Evolutionary conservation across 2,113 vertebrate genomes (phyloP).

Genomic region (Alligator mississippiensis): DNA sequence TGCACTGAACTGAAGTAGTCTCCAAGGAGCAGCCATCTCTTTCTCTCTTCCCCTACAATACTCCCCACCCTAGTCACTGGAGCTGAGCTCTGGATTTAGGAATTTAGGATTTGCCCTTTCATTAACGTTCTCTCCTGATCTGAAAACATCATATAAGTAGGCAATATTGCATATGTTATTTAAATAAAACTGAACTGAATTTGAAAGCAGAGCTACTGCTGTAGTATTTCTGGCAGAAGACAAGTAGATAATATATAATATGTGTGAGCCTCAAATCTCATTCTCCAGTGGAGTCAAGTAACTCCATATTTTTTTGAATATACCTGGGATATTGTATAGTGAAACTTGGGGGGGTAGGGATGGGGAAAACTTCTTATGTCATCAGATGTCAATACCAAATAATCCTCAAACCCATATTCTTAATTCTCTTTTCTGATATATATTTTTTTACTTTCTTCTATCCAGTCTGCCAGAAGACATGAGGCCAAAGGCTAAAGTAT

Average conservation of each 20-base stretch:
- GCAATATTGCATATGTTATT: background rate
- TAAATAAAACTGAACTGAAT: background rate
- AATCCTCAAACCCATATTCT: background rate
- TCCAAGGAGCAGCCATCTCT: background rate
- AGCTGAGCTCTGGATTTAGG: background rate
- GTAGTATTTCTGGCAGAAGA: background rate
- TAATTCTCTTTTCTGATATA: background rate
- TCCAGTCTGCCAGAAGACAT: background rate
- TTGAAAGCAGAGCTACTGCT: background rate
- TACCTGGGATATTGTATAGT: background rate
- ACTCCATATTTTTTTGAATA: background rate
- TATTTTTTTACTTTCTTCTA: background rate
- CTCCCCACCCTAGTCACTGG: background rate
- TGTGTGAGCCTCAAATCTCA: background rate
- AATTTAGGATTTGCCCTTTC: background rate
- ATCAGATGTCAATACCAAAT: background rate
- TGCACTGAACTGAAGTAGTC: background rate
- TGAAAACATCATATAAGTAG: background rate
- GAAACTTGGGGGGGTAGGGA: accelerated
- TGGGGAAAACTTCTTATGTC: too few relatives aligned
- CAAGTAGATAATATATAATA: background rate
- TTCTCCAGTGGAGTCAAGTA: background rate
- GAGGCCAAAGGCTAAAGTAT: background rate
- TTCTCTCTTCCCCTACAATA: background rate
- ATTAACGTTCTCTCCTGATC: background rate